Conservation (phyloP, 2,797 vertebrate genomes). For the Macropus fuliginosus region DNA sequence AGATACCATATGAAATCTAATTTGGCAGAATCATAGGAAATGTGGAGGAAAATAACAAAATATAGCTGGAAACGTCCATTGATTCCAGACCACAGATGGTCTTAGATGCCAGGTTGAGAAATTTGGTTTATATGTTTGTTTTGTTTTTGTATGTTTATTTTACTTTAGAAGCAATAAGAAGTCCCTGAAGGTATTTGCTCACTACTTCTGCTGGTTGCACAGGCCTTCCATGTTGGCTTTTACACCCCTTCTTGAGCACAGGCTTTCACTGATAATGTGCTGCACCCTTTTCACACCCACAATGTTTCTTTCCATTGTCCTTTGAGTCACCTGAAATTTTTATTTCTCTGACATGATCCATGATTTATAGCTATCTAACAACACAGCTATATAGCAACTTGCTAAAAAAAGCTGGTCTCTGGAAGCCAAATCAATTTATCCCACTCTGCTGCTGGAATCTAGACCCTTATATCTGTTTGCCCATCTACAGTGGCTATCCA, state of each 20-base stretch:
- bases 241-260: neutral
- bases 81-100: neutral
- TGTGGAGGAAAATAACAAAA: neutral
- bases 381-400: neutral
- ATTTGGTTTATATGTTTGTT: neutral
- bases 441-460: neutral
- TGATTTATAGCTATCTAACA: neutral
- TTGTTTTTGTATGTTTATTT: neutral
- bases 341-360: neutral
- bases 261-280: neutral
- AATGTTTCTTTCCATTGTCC: neutral
- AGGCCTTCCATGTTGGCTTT: neutral
- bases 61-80: neutral
- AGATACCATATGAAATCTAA: neutral
- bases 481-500: neutral
- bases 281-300: neutral
- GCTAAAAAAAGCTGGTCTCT: neutral
- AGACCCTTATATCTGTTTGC: neutral
- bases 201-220: neutral
- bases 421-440: neutral
- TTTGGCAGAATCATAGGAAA: neutral
- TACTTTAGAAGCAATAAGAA: neutral
- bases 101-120: neutral
- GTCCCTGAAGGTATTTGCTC: neutral
- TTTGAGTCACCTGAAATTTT: neutral